Conservation (phyloP, 2,797 vertebrate species). For the Gallirallus australis region DNA sequence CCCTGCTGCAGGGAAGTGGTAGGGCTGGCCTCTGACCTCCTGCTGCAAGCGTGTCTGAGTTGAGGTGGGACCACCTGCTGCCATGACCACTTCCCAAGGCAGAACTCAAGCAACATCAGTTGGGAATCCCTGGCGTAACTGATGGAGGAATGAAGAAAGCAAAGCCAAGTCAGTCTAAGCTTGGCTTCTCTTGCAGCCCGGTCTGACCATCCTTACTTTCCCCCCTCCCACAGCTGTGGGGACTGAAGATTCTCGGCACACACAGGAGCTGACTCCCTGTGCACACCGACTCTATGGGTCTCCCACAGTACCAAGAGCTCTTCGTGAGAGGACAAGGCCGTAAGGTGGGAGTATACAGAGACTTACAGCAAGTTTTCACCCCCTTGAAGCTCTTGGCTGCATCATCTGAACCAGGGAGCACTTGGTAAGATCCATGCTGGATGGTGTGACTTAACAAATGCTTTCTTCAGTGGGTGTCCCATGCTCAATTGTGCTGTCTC, state of each 20-base stretch:
- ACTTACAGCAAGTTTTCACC: background rate
- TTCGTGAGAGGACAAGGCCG: background rate
- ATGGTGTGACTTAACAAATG: background rate
- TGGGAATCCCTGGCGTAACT: background rate
- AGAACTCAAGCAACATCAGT: background rate
- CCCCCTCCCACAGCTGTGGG: background rate
- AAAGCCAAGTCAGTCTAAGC: background rate
- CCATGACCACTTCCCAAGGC: background rate
- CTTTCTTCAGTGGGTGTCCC: background rate
- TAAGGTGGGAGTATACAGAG: background rate
- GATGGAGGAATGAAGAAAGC: background rate
- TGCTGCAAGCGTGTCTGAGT: background rate
- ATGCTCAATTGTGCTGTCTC: background rate
- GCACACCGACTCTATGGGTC: background rate
- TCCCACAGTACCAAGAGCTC: background rate
- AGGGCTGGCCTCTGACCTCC: background rate
- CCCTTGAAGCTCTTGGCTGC: background rate
- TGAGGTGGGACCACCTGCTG: background rate
- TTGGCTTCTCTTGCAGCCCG: background rate
- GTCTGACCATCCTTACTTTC: background rate
- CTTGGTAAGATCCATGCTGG: background rate
- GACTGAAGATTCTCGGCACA: background rate
- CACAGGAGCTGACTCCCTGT: background rate
- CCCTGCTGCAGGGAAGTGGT: background rate
- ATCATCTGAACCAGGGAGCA: background rate